Evolutionary conservation across 64 coral and sea anemone genomes (phyloP), one percentile per base, ranked within the genome.

Genomic region (Pachyseris speciosa): DNA sequence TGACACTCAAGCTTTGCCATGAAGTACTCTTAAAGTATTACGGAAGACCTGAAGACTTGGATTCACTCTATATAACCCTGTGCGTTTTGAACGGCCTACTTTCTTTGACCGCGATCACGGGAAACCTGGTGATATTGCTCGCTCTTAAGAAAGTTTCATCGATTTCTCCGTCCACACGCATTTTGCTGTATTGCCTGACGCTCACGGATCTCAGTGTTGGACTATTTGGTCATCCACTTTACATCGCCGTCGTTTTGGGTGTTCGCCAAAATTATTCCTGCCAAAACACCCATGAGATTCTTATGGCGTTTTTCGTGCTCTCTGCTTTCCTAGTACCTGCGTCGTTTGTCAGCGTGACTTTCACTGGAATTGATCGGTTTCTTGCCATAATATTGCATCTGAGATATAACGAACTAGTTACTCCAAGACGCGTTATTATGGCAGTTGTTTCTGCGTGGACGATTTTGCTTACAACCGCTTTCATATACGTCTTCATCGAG

Each of bases 351-450:
- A 41, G 20, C 9, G 77, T 80, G 7, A 38, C 33, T 11, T 26
- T 80, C 1, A 80, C 40, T 2, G 77, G 77, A 24, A 34, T 80
- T 16, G 77, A 80, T 57, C 77, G 77, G 3, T 80, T 80, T 24
- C 77, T 80, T 2, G 51, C 77, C 17, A 80, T 80, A 22, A 29
- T 9, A 9, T 53, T 61, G 52, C 77, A 80, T 60, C 34, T 80
- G 15, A 20, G 77, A 61, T 80, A 80, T 34, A 40, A 60, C 7
- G 31, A 80, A 39, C 34, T 80, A 11, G 48, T 80, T 20, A 80
- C 77, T n/a, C 77, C 77, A 80, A 60, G 53, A 9, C 77, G 77
- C 26, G 20, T 25, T 22, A 9, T 60, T n/a, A 25, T n/a, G 33
- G 32, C 36, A 19, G 33, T 61, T 3, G 32, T 20, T 59, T 20